A percentile compares a stretch with the other conserved stretches of the same genome.
phyloP scores from a whole-genome alignment of 1,140 invertebrate genomes.

The Aphelenchoides besseyi region DNA sequence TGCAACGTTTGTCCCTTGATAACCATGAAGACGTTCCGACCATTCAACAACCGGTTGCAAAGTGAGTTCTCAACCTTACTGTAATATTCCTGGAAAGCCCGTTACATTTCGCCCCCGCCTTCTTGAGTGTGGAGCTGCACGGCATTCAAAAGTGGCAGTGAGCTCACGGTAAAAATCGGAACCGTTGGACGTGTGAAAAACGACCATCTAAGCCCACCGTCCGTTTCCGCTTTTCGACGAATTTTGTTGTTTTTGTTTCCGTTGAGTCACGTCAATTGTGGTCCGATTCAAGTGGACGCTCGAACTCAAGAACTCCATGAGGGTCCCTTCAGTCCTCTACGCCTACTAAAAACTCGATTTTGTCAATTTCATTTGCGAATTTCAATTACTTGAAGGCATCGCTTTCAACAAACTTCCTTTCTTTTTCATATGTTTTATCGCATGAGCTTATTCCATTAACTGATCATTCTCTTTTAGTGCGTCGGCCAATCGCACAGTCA shows the following conservation, averaged over 20 bases:
- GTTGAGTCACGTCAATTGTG: not conserved
- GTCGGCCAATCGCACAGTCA: not conserved
- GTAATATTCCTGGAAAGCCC: no score
- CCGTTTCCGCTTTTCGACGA: no score
- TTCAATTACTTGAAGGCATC: not conserved
- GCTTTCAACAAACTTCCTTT: not conserved
- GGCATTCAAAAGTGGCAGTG: no score
- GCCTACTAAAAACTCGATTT: not conserved
- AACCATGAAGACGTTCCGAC: not conserved
- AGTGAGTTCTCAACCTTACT: no score
- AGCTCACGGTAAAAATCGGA: no score
- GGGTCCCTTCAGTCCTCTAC: no score
- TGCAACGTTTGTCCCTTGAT: constrained; percentile 15
- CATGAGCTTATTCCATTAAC: constrained; percentile 1
- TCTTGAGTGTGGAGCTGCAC: no score
- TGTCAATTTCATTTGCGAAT: not conserved
- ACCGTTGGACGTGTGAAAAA: no score
- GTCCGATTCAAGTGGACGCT: not conserved
- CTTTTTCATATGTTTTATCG: not conserved
- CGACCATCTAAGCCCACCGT: no score
- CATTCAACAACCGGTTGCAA: not conserved
- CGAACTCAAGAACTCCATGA: no score
- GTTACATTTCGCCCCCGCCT: no score
- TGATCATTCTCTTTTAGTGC: not conserved
- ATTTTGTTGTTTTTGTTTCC: not conserved